These are phyloP conservation scores for Brenthis daphne DNA, from an alignment of 2,888 invertebrate genomes.

Conservation along the genomic window DNA sequence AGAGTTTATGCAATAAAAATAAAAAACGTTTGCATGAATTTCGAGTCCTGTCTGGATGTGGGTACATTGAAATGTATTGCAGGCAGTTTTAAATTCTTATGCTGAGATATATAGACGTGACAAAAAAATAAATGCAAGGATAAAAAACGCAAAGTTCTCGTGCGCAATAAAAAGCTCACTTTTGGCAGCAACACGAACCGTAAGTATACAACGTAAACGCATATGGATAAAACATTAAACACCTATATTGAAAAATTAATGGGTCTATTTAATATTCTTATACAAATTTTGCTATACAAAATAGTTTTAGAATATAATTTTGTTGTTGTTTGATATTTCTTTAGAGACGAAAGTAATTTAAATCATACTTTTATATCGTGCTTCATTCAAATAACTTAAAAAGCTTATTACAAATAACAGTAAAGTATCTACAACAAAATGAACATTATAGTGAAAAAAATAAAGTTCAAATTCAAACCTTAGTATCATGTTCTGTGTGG, in stretches of 20 bases:
- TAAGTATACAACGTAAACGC: background rate
- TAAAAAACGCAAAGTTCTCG: constrained; percentile 38
- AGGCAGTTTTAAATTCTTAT: constrained; percentile 35
- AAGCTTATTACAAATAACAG: background rate
- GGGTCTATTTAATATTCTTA: background rate
- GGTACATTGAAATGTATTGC: constrained; percentile 26
- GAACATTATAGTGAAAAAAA: constrained; percentile 43
- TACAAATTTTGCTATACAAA: background rate
- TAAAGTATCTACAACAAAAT: constrained; percentile 11
- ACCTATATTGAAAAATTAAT: background rate
- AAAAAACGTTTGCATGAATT: constrained; percentile 52
- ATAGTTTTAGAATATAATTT: no score
- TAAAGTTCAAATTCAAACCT: constrained; percentile 77
- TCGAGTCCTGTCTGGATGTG: constrained; percentile 44
- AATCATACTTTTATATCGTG: background rate
- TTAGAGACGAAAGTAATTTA: background rate
- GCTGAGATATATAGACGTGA: constrained; percentile 38
- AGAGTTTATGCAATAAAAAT: constrained; percentile 55
- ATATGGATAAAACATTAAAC: background rate
- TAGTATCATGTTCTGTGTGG: constrained; percentile 81
- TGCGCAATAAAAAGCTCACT: constrained; percentile 39
- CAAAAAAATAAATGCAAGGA: constrained; percentile 38
- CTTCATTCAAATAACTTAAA: background rate
- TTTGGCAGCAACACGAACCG: constrained; percentile 30
- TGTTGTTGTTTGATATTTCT: no score